Base-by-base conservation (phyloP, 2,113 vertebrate species). In the Platichthys stellatus region DNA sequence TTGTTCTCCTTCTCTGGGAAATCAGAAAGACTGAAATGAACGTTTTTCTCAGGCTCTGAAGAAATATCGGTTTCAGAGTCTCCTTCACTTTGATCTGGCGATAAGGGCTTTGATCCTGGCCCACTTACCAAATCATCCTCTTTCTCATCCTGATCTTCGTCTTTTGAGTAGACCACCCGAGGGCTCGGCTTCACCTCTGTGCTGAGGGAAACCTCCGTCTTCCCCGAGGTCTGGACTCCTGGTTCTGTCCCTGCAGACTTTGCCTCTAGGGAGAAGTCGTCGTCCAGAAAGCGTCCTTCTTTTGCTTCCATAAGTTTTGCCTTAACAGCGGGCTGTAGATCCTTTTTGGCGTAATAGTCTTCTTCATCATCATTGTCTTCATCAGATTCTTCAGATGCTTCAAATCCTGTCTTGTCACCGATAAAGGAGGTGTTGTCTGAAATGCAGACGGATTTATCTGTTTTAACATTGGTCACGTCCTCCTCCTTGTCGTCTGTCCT, bases 211-310 rank as follows among this genome's bases (percentile, higher is more conserved):
- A 82, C 63, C 18, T 87, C 20, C 23, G 86, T 89, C 74, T 90
- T 91, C 21, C 90, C 86, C 11, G 38, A 43, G 43, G 26, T 49
- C 54, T 84, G 63, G 14, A 11, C 17, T 56, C 90, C 86, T 45
- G 63, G 56, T 66, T 90, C 86, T 64, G 17, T 86, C 73, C 76
- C 60, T 66, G 85, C 40, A 5, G 86, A 64, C 85, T 94, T 94
- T 53, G 72, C 71, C 64, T 95, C 94, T 76, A 89, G 91, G 3
- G 91, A 89, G 14, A 84, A 92, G 35, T 93, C 95, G 7, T 99
- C 97, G 2, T 99, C 97, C 3, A 99, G 91, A 86, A 99, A 99
- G 3, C 95, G 95, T 23, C 95, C 96, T 68, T 98, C 98, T 63
- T 96, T 95, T 72, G 97, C 96, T 82, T 98, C 94, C 65, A 95